phyloP scores from a whole-genome alignment of 2,113 vertebrate species.

The Nothobranchius kuhntae region DNA sequence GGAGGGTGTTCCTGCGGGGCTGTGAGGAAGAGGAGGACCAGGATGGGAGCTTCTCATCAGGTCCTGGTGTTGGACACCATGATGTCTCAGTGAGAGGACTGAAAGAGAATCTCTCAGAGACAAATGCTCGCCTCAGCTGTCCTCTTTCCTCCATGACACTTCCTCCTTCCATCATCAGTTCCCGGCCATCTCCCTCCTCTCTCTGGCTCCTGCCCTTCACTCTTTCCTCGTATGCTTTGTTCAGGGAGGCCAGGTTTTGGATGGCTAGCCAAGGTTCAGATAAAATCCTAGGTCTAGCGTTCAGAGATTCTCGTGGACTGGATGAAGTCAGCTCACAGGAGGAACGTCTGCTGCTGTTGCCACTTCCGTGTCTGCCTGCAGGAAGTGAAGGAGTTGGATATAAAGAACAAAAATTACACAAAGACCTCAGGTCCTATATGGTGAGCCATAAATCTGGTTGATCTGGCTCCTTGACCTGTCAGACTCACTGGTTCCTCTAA shows the following conservation, averaged over 20 bases:
- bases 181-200: slow-evolving; percentile 22
- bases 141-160: not conserved
- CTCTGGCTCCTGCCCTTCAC: slow-evolving; percentile 10
- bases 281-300: slow-evolving; percentile 44
- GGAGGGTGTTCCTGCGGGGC: slow-evolving; percentile 56
- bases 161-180: not conserved
- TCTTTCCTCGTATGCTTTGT: slow-evolving; percentile 56
- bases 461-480: too few relatives aligned
- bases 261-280: slow-evolving; percentile 73
- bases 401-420: slow-evolving; percentile 1
- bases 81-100: slow-evolving; percentile 25
- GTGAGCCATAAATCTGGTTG: too few relatives aligned
- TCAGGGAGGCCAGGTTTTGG: slow-evolving; percentile 66
- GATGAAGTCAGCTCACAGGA: slow-evolving; percentile 22
- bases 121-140: slow-evolving; percentile 5
- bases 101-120: slow-evolving; percentile 12
- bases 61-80: not conserved
- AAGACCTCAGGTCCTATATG: not conserved
- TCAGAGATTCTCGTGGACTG: slow-evolving; percentile 5
- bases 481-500: slow-evolving; percentile 51
- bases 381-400: not conserved
- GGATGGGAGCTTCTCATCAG: slow-evolving; percentile 15
- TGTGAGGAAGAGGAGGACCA: slow-evolving; percentile 1
- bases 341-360: slow-evolving; percentile 25
- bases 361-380: slow-evolving; percentile 38